phyloP scores from a whole-genome alignment of 2,113 vertebrate genomes.

The Choloepus hoffmanni region DNA sequence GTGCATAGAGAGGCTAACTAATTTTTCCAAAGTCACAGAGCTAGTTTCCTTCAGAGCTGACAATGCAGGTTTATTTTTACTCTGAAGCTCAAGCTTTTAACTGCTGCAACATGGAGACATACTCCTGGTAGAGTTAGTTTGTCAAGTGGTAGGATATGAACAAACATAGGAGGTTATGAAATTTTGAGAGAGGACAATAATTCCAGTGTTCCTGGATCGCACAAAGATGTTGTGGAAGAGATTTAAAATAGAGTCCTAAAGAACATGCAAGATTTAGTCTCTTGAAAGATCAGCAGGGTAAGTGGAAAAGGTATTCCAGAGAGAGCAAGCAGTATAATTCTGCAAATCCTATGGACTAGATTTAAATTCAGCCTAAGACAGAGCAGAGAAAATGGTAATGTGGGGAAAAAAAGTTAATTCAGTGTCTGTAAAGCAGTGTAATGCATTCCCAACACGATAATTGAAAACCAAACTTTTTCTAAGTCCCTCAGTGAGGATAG shows the following conservation, averaged over 20 bases:
- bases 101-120: background rate
- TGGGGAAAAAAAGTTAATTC: background rate
- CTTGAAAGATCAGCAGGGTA: background rate
- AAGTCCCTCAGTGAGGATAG: conserved; percentile 55
- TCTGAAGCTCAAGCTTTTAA: background rate
- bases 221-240: background rate
- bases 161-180: background rate
- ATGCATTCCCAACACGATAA: background rate
- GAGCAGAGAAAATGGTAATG: background rate
- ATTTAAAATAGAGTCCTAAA: background rate
- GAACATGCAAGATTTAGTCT: background rate
- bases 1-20: background rate
- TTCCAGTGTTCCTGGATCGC: background rate
- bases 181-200: background rate
- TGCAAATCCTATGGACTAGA: background rate
- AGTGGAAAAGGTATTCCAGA: background rate
- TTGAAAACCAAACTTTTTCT: background rate
- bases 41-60: background rate
- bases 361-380: background rate
- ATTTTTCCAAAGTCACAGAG: background rate
- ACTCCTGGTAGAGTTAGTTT: background rate
- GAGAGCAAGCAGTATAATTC: background rate
- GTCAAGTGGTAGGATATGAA: background rate
- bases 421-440: background rate
- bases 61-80: background rate